These are phyloP conservation scores for Cotesia typhae DNA, from an alignment of 1,140 invertebrate species.

Conservation along the genomic window DNA sequence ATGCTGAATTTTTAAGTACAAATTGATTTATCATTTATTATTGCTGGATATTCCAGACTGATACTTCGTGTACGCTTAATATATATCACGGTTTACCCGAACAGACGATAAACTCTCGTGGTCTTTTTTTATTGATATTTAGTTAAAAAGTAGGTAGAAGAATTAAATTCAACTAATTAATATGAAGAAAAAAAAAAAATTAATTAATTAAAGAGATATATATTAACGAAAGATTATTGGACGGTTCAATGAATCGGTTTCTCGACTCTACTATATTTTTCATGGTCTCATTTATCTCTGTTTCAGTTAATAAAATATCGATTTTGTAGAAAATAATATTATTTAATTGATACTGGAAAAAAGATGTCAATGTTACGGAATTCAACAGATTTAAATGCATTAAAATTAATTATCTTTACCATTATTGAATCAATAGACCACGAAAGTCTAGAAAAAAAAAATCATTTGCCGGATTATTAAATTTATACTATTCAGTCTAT, in stretches of 20 bases:
- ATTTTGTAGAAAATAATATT: neutral
- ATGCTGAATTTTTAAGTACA: conserved; percentile 35
- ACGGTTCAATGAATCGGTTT: conserved; percentile 26
- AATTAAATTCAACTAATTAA: conserved; percentile 14
- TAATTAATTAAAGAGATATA: neutral
- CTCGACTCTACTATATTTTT: conserved; percentile 5
- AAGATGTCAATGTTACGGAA: neutral
- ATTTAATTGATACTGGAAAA: conserved; percentile 5
- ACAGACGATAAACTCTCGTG: conserved; percentile 21
- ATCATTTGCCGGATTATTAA: conserved; percentile 20
- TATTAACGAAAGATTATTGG: conserved; percentile 15
- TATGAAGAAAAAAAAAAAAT: no score
- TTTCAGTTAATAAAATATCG: neutral
- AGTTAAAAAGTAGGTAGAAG: neutral
- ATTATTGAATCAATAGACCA: conserved; percentile 12
- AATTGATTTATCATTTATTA: conserved; percentile 36
- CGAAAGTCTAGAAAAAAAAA: conserved; percentile 9
- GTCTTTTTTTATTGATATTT: conserved; percentile 4
- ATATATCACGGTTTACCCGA: conserved; percentile 8
- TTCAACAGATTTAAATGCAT: conserved; percentile 22
- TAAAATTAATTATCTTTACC: neutral
- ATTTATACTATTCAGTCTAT: conserved; percentile 32
- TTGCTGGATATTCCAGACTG: conserved; percentile 35
- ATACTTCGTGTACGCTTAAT: conserved; percentile 19
- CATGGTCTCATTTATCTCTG: neutral